Percentiles rank a stretch among this genome's conserved stretches.
Evolutionary conservation across 2,113 vertebrate genomes (phyloP).

Genomic region (Numenius arquata): DNA sequence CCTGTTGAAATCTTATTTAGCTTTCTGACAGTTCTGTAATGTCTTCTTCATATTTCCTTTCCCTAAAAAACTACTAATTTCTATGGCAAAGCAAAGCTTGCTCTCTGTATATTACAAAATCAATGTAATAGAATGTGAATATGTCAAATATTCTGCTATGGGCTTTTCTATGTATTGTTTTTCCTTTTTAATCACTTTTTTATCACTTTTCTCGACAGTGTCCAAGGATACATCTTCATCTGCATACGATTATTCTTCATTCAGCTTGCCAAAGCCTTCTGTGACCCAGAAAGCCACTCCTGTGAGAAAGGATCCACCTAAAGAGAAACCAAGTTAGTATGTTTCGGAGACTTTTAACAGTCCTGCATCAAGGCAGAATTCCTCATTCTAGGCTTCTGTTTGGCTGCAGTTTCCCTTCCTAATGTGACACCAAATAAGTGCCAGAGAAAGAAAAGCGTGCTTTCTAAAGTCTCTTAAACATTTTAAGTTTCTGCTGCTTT

Average conservation of each 20-base stretch:
- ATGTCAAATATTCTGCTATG: neutral
- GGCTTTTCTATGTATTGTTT: neutral
- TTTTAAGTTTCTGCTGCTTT: neutral
- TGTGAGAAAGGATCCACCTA: slow-evolving; percentile 78
- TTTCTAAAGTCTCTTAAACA: neutral
- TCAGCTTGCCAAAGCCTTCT: slow-evolving; percentile 43
- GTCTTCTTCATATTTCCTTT: neutral
- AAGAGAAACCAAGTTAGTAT: slow-evolving; percentile 84
- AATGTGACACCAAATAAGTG: neutral
- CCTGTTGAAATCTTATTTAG: neutral
- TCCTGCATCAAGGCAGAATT: neutral
- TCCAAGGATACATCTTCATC: slow-evolving; percentile 35
- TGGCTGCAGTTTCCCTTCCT: neutral
- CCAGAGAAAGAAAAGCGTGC: neutral
- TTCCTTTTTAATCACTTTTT: neutral
- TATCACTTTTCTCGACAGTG: slow-evolving; percentile 26
- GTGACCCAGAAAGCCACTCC: slow-evolving; percentile 43
- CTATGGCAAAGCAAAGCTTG: neutral
- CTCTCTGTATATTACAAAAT: neutral
- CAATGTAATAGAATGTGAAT: neutral
- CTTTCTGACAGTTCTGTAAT: neutral
- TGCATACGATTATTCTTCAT: neutral
- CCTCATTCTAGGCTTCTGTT: neutral
- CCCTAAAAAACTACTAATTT: neutral
- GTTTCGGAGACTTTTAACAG: neutral